These are phyloP conservation scores for Xylocampa areola DNA, from an alignment of 2,888 invertebrate species.

Conservation along the genomic window DNA sequence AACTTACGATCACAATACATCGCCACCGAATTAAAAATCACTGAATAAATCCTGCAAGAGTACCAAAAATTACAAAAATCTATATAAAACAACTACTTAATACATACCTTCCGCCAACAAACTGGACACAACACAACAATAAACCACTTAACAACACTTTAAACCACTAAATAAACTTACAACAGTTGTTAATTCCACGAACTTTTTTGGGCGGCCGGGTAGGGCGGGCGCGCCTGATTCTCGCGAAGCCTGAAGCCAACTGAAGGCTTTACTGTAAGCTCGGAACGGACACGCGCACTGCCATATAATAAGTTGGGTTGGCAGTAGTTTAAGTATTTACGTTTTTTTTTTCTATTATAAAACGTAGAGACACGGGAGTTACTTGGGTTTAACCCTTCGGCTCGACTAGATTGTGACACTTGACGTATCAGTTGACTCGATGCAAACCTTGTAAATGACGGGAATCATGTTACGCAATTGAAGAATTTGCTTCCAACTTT, in stretches of 20 bases:
- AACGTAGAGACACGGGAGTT: no score
- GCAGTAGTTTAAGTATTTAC: constrained; percentile 5
- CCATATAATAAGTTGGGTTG: constrained; percentile 3
- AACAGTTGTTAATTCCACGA: constrained; percentile 39
- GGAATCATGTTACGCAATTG: no score
- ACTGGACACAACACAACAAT: constrained; percentile 23
- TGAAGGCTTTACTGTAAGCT: constrained; percentile 45
- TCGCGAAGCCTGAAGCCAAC: constrained; percentile 43
- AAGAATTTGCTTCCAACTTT: no score
- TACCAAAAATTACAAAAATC: background rate
- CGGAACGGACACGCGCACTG: constrained; percentile 53
- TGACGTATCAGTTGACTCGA: no score
- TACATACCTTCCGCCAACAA: constrained; percentile 36
- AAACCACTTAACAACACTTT: constrained; percentile 33
- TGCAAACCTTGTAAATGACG: no score
- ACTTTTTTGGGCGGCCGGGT: constrained; percentile 41
- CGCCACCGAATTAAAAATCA: no score
- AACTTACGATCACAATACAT: no score
- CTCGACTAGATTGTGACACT: no score
- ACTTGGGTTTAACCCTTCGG: no score
- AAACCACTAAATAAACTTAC: constrained; percentile 42
- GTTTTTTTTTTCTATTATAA: background rate
- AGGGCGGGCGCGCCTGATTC: constrained; percentile 44
- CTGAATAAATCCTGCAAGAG: background rate
- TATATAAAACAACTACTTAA: background rate